Conservation (phyloP, 2,113 vertebrate species). For the Mohoua ochrocephala region DNA sequence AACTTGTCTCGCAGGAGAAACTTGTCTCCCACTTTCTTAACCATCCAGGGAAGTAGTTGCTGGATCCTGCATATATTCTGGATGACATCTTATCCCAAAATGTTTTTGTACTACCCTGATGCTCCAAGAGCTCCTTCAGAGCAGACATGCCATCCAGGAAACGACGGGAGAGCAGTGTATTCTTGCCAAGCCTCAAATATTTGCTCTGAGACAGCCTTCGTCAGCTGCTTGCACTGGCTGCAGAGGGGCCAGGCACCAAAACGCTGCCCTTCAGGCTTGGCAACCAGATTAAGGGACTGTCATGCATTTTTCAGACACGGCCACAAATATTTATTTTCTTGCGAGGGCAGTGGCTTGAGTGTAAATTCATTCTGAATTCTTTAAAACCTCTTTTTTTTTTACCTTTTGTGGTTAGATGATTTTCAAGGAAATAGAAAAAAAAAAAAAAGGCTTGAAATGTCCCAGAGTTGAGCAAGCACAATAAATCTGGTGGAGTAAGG, state of each 20-base stretch:
- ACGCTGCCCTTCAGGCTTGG: background rate
- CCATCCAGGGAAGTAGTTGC: background rate
- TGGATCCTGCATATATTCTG: background rate
- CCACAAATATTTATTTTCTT: conserved; percentile 40
- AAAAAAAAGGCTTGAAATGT: background rate
- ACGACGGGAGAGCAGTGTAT: background rate
- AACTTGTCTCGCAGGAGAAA: background rate
- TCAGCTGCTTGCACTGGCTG: conserved; percentile 2
- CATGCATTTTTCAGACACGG: background rate
- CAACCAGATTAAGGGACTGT: background rate
- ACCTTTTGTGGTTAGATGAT: background rate
- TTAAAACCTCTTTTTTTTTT: background rate
- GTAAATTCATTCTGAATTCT: background rate
- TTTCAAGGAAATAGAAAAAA: background rate
- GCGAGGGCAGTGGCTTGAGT: background rate
- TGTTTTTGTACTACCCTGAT: background rate
- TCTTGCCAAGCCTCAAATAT: conserved; percentile 44
- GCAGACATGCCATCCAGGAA: conserved; percentile 19
- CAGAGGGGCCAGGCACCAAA: background rate
- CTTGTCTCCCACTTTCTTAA: background rate
- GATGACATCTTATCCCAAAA: background rate
- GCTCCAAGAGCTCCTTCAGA: conserved; percentile 12
- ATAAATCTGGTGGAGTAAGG: background rate
- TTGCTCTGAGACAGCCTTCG: background rate
- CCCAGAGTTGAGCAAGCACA: background rate